Conservation (phyloP, 1,140 invertebrate species). For the Asbolus verrucosus region DNA sequence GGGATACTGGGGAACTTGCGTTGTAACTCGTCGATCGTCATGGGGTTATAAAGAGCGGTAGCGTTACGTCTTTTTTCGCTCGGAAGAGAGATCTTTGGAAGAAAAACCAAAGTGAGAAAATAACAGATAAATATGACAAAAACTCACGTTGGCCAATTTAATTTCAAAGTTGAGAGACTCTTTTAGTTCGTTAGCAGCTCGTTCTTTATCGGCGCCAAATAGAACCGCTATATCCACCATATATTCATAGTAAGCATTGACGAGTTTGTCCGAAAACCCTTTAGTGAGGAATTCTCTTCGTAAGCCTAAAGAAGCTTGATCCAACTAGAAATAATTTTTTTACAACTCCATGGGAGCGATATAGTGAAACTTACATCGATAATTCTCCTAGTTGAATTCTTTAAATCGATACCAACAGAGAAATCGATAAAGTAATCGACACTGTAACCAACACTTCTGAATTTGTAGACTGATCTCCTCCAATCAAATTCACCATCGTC, state of each 20-base stretch:
- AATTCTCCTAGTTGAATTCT: slow-evolving; percentile 86
- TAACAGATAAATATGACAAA: background rate
- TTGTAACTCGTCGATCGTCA: slow-evolving; percentile 82
- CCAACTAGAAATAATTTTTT: slow-evolving; percentile 73
- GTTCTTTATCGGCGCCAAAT: slow-evolving; percentile 81
- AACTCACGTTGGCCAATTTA: slow-evolving; percentile 88
- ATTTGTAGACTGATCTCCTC: slow-evolving; percentile 85
- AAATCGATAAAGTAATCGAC: slow-evolving; percentile 95
- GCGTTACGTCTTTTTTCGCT: slow-evolving; percentile 92
- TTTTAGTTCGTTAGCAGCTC: slow-evolving; percentile 80
- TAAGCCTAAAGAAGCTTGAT: slow-evolving; percentile 90
- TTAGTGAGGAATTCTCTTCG: slow-evolving; percentile 91
- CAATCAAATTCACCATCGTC: slow-evolving; percentile 75
- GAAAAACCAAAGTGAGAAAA: slow-evolving; percentile 5
- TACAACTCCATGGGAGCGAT: background rate
- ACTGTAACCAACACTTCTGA: slow-evolving; percentile 83
- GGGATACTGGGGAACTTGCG: slow-evolving; percentile 76
- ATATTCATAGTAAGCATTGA: slow-evolving; percentile 83
- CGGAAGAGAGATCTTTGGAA: slow-evolving; percentile 84
- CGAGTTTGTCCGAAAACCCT: slow-evolving; percentile 82
- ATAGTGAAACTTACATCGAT: slow-evolving; percentile 81
- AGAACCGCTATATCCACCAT: slow-evolving; percentile 90
- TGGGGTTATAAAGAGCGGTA: slow-evolving; percentile 91
- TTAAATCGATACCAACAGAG: slow-evolving; percentile 89
- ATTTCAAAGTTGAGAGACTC: slow-evolving; percentile 94